Base-by-base conservation (phyloP, 35 echinoderm and acorn worm species). In the Lytechinus variegatus region DNA sequence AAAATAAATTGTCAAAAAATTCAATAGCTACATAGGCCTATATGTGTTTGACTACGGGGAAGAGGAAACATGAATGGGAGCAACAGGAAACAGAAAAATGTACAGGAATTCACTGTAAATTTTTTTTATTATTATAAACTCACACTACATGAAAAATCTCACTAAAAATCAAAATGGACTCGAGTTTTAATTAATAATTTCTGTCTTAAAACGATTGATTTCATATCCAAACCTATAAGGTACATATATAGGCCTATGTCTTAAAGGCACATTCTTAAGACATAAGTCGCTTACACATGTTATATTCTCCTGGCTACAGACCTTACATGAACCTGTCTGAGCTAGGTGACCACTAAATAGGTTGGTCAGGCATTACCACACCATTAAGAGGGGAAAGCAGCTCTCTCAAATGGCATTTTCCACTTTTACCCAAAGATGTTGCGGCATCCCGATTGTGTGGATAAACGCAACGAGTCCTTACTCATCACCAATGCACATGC, bases 401-500 rank as follows among this genome's bases (percentile, higher is more conserved):
- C 8, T 12, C 57, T 16, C 10, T 60, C 16, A 60, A 16, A 60
- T 10, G 9, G 16, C 66, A 79, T 79, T 79, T 79, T 79, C 19
- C 14, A 24, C 66, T n/a, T 13, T 58, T 58, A 11, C 5, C 56
- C 56, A 9, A 58, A 58, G 56, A 58, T 9, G 56, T n/a, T 79
- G 66, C 66, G 66, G n/a, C 66, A 79, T 79, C 66, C 21, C 66
- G 66, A 79, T 24, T 79, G 19, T 4, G 16, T 79, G 66, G 66
- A 79, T 79, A 79, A 2, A 54, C 52, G 52, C 52, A 90, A 54
- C 52, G 88, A 54, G 88, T 12, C 52, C 88, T 90, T 52, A 90
- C 29, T 90, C 88, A 90, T 90, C 88, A 90, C 88, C 88, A 33
- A 9, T 44, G 88, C 88, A 90, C 88, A 90, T 90, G 88, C 88